A percentile compares a stretch with the other conserved stretches of the same genome.
Conservation (phyloP, 2,888 invertebrate genomes). For the Cistogaster globosa region DNA sequence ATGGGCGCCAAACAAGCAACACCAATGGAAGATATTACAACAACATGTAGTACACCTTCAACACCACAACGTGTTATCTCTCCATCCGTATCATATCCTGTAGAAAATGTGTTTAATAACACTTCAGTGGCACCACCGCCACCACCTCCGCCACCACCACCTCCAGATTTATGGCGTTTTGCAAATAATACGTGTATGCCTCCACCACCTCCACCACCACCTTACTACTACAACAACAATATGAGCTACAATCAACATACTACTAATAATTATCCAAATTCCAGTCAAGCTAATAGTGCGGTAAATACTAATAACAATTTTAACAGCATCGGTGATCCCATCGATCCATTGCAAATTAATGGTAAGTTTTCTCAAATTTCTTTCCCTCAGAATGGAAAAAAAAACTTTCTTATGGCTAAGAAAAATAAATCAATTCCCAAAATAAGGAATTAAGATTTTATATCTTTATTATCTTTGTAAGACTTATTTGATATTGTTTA, state of each 20-base stretch:
- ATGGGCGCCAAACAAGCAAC: constrained; percentile 69
- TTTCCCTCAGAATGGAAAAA: not conserved
- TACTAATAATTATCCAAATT: constrained; percentile 65
- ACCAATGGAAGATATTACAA: constrained; percentile 75
- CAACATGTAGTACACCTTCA: constrained; percentile 50
- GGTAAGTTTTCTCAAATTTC: constrained; percentile 68
- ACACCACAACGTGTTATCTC: constrained; percentile 38
- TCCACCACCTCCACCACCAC: constrained; percentile 66
- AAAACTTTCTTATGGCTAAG: not conserved
- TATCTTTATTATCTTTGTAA: no score
- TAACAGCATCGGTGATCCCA: constrained; percentile 44
- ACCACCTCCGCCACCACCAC: constrained; percentile 80
- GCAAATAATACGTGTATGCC: constrained; percentile 62
- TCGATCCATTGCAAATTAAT: constrained; percentile 69
- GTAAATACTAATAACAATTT: constrained; percentile 59
- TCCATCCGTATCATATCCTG: constrained; percentile 54
- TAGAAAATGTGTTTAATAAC: constrained; percentile 55
- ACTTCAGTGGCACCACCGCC: constrained; percentile 73
- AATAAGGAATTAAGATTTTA: not conserved
- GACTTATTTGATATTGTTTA: no score
- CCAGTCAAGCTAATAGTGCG: constrained; percentile 56
- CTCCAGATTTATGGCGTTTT: constrained; percentile 76
- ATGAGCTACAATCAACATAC: constrained; percentile 48
- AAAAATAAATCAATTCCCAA: constrained; percentile 10
- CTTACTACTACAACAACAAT: constrained; percentile 44